Evolutionary conservation across 2,113 vertebrate genomes (phyloP).

Genomic region (Dasyurus viverrinus): DNA sequence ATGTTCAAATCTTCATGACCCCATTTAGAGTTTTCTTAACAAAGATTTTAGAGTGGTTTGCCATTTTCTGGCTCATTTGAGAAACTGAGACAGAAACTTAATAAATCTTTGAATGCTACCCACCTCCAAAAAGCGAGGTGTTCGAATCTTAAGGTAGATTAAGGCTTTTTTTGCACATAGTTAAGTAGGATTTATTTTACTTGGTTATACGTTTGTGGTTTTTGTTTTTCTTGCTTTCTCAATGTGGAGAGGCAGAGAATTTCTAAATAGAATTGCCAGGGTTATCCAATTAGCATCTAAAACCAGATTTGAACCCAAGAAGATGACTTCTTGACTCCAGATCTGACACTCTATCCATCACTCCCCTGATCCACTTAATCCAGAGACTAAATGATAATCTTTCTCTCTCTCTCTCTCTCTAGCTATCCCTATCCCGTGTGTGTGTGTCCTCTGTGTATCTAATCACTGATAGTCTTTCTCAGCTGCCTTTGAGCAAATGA

Average conservation of each 20-base stretch:
- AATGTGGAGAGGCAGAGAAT: no score
- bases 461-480: not conserved
- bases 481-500: not conserved
- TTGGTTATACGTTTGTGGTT: no score
- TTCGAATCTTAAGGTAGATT: no score
- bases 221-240: no score
- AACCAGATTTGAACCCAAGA: not conserved
- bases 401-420: no score
- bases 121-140: no score
- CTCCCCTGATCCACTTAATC: not conserved
- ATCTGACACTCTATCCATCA: not conserved
- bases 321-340: not conserved
- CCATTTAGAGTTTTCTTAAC: not conserved
- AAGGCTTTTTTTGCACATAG: no score
- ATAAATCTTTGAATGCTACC: no score
- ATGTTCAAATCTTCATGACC: not conserved
- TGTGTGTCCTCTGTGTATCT: not conserved
- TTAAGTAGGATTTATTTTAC: no score
- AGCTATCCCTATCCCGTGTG: not conserved
- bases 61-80: not conserved
- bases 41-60: not conserved
- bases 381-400: not conserved
- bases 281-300: not conserved
- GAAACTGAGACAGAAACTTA: not conserved
- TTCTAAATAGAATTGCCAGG: not conserved